Conservation (phyloP, 2,113 vertebrate genomes). For the Fulica atra region DNA sequence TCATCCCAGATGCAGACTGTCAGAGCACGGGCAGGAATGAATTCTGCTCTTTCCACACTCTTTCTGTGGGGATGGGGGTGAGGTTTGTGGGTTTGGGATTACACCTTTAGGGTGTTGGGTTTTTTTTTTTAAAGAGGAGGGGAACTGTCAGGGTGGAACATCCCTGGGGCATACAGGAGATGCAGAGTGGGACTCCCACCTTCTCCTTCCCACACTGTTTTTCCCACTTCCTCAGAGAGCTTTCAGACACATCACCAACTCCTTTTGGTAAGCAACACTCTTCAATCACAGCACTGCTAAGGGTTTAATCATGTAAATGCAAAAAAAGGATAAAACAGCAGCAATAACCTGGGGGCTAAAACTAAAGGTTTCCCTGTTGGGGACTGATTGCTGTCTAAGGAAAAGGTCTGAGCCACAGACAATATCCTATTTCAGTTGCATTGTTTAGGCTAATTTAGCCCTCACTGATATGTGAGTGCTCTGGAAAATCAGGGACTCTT, state of each 20-base stretch:
- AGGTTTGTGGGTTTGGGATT: not conserved
- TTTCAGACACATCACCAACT: not conserved
- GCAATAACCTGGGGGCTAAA: not conserved
- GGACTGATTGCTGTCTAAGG: conserved; percentile 10
- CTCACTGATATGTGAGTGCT: not conserved
- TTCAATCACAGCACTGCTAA: not conserved
- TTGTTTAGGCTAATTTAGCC: not conserved
- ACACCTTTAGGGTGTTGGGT: not conserved
- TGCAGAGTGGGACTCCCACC: not conserved
- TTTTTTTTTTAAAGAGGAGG: not conserved
- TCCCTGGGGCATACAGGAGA: accelerated
- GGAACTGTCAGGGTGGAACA: accelerated
- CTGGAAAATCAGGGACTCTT: not conserved
- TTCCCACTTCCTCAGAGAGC: not conserved
- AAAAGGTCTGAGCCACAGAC: not conserved
- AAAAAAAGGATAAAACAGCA: not conserved
- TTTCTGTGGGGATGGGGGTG: not conserved
- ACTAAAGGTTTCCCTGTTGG: not conserved
- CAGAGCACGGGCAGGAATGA: accelerated
- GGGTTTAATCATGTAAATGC: not conserved
- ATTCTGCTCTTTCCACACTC: not conserved
- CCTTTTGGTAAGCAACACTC: not conserved
- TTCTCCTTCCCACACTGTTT: not conserved
- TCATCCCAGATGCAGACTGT: accelerated
- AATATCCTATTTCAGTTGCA: not conserved